These are phyloP conservation scores for Zele albiditarsus DNA, from an alignment of 2,888 invertebrate species.

Conservation along the genomic window DNA sequence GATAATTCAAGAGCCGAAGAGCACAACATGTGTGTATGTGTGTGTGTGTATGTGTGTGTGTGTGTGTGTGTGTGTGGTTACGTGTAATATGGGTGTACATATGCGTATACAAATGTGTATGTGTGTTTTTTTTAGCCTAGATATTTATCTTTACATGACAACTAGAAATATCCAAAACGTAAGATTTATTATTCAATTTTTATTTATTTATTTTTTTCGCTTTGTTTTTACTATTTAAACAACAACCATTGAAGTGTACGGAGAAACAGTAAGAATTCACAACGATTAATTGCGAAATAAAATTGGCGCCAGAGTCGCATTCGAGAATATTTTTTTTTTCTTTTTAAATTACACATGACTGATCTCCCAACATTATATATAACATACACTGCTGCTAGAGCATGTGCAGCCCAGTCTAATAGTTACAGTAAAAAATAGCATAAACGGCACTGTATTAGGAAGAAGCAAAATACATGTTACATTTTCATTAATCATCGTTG, in stretches of 20 bases:
- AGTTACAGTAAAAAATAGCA: constrained; percentile 72
- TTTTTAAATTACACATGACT: constrained; percentile 51
- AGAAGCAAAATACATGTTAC: constrained; percentile 72
- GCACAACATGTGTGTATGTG: constrained; percentile 11
- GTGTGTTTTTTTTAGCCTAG: constrained; percentile 9
- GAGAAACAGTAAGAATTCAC: constrained; percentile 11
- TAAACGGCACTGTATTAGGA: constrained; percentile 73
- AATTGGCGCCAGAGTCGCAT: constrained; percentile 48
- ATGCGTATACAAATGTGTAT: not conserved
- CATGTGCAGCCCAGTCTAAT: constrained; percentile 55
- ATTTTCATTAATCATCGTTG: constrained; percentile 69
- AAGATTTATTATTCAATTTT: constrained; percentile 8
- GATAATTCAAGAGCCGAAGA: constrained; percentile 11
- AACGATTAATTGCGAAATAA: constrained; percentile 7
- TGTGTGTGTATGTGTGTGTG: not conserved
- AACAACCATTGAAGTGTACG: constrained; percentile 10
- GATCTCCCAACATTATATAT: constrained; percentile 55
- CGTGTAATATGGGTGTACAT: not conserved
- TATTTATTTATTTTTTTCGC: not conserved
- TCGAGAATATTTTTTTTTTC: constrained; percentile 48
- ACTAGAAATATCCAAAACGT: constrained; percentile 12
- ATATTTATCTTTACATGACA: constrained; percentile 9
- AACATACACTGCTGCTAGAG: constrained; percentile 52
- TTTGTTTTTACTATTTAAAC: not conserved
- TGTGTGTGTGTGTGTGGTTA: not conserved